Base-by-base conservation (phyloP, 2,797 vertebrate species). In the Xerus rutilus region DNA sequence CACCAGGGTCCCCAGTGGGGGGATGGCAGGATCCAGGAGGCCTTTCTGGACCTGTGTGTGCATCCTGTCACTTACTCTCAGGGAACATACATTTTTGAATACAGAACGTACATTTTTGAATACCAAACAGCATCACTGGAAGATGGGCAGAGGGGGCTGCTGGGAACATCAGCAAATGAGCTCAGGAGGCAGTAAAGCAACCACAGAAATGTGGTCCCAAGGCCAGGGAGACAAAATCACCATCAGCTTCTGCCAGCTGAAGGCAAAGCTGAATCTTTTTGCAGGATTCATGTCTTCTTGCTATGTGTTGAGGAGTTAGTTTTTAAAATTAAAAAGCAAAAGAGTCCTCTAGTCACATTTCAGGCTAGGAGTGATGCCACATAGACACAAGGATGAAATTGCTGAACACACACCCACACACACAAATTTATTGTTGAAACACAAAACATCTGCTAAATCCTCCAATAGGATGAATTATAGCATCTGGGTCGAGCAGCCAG, bases 191-290 rank as follows among this genome's bases (percentile, higher is more conserved):
- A 0, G 59, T 25, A 30, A 14, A 15, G 32, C 23, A 23, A 5
- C 32, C 9, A 11, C 2, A 18, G 17, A 49, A 45, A 30, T 4
- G 0, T 11, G 25, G 12, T 20, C 43, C 25, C 0, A 49, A 5
- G 20, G 14, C 25, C 1, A 0, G 3, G 72, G 62, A 4, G 1
- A 7, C 9, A 0, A 8, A 76, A 23, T 21, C 15, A 5, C 0
- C 0, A 14, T 10, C 8, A 20, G 18, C 15, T 57, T 83, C 17
- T 2, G 28, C 57, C 7, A 20, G 23, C 30, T 23, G 4, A 35
- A n/a, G 11, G 25, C 1, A 5, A 70, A 77, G n/a, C 20, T 17
- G 3, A 12, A 32, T 39, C 35, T 57, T 59, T 32, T 18, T 52
- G 52, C 25, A n/a, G 23, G 65, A 62, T 52, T 72, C 4, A 52